Evolutionary conservation across 2,797 vertebrate genomes (phyloP).

Genomic region (Fistularia commersonii): DNA sequence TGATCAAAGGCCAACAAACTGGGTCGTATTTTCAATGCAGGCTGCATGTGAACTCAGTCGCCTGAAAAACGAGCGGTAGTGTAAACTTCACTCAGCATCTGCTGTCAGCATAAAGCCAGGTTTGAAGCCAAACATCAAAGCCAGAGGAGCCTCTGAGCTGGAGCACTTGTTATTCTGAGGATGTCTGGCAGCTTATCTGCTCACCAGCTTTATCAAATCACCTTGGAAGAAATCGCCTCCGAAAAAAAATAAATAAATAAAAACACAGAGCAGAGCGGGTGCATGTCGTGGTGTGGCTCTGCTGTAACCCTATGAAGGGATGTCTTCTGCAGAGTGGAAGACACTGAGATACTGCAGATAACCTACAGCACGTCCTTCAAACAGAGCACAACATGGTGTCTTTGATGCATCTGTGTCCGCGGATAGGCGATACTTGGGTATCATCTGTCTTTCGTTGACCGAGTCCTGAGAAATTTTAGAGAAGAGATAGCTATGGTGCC

Average conservation of each 20-base stretch:
- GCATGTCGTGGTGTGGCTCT: constrained; percentile 36
- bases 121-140: constrained; percentile 72
- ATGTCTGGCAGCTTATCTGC: constrained; percentile 68
- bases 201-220: constrained; percentile 71
- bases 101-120: constrained; percentile 67
- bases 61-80: constrained; percentile 36
- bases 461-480: background rate
- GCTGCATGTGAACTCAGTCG: constrained; percentile 37
- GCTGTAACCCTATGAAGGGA: constrained; percentile 41
- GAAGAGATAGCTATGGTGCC: too few species aligned
- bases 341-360: constrained; percentile 24
- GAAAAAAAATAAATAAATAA: constrained; percentile 17
- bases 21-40: constrained; percentile 37
- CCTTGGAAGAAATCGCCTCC: constrained; percentile 62
- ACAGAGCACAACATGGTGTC: constrained; percentile 17
- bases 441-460: constrained; percentile 13
- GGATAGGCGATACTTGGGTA: constrained; percentile 20
- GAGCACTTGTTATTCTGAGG: constrained; percentile 71
- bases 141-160: constrained; percentile 57
- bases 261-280: background rate
- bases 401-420: constrained; percentile 26
- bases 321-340: constrained; percentile 15
- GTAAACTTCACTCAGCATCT: constrained; percentile 61
- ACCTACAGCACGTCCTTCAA: constrained; percentile 46
- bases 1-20: constrained; percentile 39